Conservation (phyloP, 2,113 vertebrate species). For the Tonatia bakeri region DNA sequence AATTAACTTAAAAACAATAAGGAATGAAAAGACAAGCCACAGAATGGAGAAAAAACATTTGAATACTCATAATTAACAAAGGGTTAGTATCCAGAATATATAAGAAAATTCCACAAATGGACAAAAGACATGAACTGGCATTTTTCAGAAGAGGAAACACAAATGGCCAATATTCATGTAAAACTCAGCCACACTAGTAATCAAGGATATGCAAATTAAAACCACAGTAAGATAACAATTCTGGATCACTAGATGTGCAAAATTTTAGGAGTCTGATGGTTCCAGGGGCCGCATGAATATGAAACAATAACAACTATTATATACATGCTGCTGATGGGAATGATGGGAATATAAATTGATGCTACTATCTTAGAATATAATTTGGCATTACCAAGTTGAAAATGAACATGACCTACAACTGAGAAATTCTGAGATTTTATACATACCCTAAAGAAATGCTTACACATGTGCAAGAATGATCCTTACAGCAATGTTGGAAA, state of each 20-base stretch:
- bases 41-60: not conserved
- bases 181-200: not conserved
- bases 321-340: not conserved
- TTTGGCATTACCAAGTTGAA: not conserved
- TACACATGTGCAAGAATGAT: not conserved
- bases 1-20: not conserved
- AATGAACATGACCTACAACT: not conserved
- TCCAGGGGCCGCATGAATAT: not conserved
- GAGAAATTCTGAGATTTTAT: not conserved
- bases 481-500: not conserved
- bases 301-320: not conserved
- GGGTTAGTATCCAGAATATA: not conserved
- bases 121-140: not conserved
- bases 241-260: not conserved
- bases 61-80: not conserved
- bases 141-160: constrained; percentile 3
- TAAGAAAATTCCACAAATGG: not conserved
- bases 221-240: not conserved
- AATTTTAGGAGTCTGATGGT: not conserved
- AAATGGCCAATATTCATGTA: not conserved
- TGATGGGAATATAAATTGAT: not conserved
- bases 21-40: not conserved
- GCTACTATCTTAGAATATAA: not conserved
- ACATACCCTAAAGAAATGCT: not conserved
- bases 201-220: constrained; percentile 8